Percentiles rank a stretch among this genome's conserved stretches.
Conservation (phyloP, 2,797 vertebrate genomes). For the Lindbergichthys nudifrons region DNA sequence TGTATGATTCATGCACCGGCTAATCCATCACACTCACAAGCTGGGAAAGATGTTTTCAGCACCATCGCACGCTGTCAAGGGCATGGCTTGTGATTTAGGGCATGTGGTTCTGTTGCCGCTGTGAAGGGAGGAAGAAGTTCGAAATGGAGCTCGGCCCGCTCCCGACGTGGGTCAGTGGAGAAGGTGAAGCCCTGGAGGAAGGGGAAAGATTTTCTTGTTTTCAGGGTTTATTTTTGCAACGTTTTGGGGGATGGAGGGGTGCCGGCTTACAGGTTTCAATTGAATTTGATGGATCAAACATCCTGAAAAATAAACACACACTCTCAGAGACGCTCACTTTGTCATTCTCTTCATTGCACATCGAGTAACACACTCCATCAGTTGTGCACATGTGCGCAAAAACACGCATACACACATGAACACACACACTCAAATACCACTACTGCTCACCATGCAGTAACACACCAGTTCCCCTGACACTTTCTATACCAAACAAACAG, state of each 20-base stretch:
- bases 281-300: conserved; percentile 71
- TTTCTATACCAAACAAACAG: conserved; percentile 73
- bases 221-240: conserved; percentile 68
- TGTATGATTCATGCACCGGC: conserved; percentile 69
- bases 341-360: conserved; percentile 58
- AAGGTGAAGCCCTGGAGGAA: conserved; percentile 58
- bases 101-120: conserved; percentile 52
- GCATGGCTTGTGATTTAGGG: conserved; percentile 71
- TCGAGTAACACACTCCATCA: conserved; percentile 55
- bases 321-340: conserved; percentile 55
- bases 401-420: conserved; percentile 19
- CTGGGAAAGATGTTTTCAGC: conserved; percentile 77
- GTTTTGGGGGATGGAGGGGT: conserved; percentile 18
- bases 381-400: conserved; percentile 38
- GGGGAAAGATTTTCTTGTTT: conserved; percentile 55
- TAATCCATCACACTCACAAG: conserved; percentile 76
- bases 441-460: conserved; percentile 46
- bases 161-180: conserved; percentile 66
- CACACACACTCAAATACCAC: conserved; percentile 38
- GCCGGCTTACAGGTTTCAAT: conserved; percentile 50
- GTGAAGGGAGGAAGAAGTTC: conserved; percentile 61
- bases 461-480: conserved; percentile 60
- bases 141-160: conserved; percentile 20
- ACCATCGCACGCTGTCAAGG: conserved; percentile 73
- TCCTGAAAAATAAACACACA: conserved; percentile 75